Conservation (phyloP, 2,797 vertebrate genomes). For the Sebastes hopkinsi region DNA sequence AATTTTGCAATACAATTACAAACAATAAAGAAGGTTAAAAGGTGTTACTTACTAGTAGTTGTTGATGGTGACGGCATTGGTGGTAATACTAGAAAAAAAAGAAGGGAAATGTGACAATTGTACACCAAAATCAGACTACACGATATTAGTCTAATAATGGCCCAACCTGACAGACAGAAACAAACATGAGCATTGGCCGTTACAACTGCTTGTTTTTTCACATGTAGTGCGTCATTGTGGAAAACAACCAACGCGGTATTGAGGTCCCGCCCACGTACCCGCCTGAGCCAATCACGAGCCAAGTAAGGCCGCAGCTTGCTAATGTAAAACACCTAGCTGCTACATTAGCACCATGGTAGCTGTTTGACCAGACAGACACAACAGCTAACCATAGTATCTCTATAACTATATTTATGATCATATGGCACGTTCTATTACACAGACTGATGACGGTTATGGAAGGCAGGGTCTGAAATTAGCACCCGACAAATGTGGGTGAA, state of each 20-base stretch:
- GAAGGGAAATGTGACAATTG: not conserved
- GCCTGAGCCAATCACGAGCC: not conserved
- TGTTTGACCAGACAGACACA: not conserved
- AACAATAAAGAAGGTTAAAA: not conserved
- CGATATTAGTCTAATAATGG: not conserved
- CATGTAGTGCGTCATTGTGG: not conserved
- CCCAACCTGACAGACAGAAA: not conserved
- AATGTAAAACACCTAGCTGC: not conserved
- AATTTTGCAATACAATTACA: not conserved
- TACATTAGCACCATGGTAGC: not conserved
- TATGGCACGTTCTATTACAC: too few species aligned
- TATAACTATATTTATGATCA: too few species aligned
- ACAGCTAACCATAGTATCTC: not conserved
- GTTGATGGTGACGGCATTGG: rapidly evolving
- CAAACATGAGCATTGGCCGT: not conserved
- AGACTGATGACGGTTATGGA: too few species aligned
- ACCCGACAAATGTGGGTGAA: too few species aligned
- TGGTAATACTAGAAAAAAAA: not conserved
- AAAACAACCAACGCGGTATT: not conserved
- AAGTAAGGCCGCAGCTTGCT: not conserved
- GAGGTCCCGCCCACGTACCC: not conserved
- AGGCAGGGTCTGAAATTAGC: too few species aligned
- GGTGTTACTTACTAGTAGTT: not conserved
- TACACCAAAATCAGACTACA: not conserved
- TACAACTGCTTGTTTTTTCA: not conserved